Percentiles rank a stretch among this genome's conserved stretches.
These are phyloP conservation scores for Uropetala carovei DNA, from an alignment of 2,888 invertebrate species.

Conservation along the genomic window DNA sequence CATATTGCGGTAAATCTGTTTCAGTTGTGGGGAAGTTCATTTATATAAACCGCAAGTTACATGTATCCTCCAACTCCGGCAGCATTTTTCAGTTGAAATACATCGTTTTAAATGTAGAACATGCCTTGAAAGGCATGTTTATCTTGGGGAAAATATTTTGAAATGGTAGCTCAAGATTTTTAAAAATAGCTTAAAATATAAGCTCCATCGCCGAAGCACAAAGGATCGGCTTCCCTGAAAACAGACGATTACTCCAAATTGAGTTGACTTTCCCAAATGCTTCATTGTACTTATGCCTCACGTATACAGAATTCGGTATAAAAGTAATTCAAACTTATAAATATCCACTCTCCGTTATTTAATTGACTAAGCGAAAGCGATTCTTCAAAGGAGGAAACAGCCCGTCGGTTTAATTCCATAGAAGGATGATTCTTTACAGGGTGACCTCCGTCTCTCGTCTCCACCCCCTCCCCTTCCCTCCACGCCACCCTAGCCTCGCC, in stretches of 20 bases:
- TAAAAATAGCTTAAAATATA: neutral
- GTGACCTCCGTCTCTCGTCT: neutral
- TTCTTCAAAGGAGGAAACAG: neutral
- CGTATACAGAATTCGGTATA: neutral
- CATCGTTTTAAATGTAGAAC: neutral
- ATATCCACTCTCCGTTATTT: constrained; percentile 7
- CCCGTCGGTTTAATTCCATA: neutral
- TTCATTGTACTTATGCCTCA: neutral
- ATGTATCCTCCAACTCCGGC: neutral
- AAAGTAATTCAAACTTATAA: neutral
- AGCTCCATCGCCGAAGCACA: neutral
- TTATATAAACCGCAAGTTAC: neutral
- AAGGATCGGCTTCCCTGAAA: neutral
- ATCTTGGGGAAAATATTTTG: too few species aligned
- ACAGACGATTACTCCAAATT: neutral
- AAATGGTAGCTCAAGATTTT: too few species aligned
- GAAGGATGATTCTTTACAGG: neutral
- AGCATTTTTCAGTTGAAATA: neutral
- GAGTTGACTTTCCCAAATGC: neutral
- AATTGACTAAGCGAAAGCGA: neutral
- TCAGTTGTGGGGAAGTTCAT: neutral
- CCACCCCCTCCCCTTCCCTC: neutral
- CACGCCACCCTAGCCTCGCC: too few species aligned
- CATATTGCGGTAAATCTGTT: neutral
- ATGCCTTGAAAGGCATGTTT: too few species aligned